phyloP scores from a whole-genome alignment of 2,797 vertebrate genomes.

The Sphenopsis melanotis region DNA sequence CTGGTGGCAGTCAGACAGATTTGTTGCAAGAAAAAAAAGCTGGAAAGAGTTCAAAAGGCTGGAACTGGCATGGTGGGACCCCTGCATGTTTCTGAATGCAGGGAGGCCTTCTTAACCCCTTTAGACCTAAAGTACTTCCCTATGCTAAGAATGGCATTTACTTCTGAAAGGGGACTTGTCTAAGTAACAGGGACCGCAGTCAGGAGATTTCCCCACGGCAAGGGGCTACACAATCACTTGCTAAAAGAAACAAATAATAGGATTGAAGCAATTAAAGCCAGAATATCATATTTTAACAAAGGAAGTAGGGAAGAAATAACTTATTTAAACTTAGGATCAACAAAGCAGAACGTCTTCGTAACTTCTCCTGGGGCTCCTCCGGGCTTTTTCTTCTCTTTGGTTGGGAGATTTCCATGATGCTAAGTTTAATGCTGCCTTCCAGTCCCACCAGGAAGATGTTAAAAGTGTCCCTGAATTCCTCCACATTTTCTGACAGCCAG shows the following conservation, averaged over 20 bases:
- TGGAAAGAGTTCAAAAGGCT: slow-evolving; percentile 85
- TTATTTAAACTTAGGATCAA: slow-evolving; percentile 10
- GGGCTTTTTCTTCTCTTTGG: slow-evolving; percentile 16
- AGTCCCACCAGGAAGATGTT: slow-evolving; percentile 36
- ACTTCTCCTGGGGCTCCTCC: background rate
- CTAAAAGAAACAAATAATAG: slow-evolving; percentile 68
- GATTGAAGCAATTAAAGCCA: slow-evolving; percentile 68
- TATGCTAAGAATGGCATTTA: slow-evolving; percentile 78
- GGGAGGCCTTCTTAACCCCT: slow-evolving; percentile 91
- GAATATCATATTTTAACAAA: slow-evolving; percentile 56
- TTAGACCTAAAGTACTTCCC: slow-evolving; percentile 73
- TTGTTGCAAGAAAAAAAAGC: slow-evolving; percentile 82
- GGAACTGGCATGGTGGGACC: slow-evolving; percentile 86
- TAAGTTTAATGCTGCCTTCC: background rate
- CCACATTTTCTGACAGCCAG: slow-evolving; percentile 51
- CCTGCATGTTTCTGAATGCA: slow-evolving; percentile 89
- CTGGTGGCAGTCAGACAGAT: slow-evolving; percentile 83
- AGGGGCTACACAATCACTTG: slow-evolving; percentile 72
- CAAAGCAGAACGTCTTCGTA: background rate
- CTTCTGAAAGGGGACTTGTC: slow-evolving; percentile 73
- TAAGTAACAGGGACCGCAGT: slow-evolving; percentile 62
- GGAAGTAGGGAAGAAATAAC: slow-evolving; percentile 14
- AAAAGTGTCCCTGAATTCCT: slow-evolving; percentile 63
- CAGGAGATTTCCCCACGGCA: slow-evolving; percentile 68
- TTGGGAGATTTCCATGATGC: slow-evolving; percentile 10